Conservation (phyloP, 2,888 invertebrate genomes). For the Vanessa cardui region DNA sequence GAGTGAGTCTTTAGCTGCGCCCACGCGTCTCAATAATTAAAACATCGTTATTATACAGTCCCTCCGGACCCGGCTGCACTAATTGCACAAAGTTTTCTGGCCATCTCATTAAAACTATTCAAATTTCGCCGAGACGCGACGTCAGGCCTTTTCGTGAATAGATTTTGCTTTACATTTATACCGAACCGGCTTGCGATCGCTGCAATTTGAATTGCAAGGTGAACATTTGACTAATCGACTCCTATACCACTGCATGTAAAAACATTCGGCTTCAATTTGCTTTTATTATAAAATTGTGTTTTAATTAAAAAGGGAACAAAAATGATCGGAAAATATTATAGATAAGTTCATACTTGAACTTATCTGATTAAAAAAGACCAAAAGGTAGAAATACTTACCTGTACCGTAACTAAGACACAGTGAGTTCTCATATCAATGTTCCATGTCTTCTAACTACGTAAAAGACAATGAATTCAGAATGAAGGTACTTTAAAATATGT, state of each 20-base stretch:
- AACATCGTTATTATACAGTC: constrained; percentile 48
- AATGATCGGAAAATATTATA: no score
- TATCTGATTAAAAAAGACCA: no score
- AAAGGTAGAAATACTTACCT: no score
- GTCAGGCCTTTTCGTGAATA: constrained; percentile 39
- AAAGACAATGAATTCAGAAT: no score
- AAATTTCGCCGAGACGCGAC: constrained; percentile 46
- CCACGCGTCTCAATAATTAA: constrained; percentile 48
- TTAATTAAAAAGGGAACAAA: no score
- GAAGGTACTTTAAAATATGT: no score
- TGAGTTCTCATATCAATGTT: no score
- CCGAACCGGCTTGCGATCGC: constrained; percentile 8
- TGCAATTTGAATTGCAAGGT: constrained; percentile 3
- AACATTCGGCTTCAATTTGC: neutral
- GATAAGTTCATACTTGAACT: no score
- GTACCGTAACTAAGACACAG: no score
- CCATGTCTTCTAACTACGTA: no score
- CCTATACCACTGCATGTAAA: neutral
- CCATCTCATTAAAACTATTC: constrained; percentile 64
- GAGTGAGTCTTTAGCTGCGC: constrained; percentile 35
- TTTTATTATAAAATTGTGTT: neutral
- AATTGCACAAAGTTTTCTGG: constrained; percentile 63
- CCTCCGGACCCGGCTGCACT: constrained; percentile 46
- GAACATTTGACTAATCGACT: constrained; percentile 22
- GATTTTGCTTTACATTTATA: constrained; percentile 30